Percentiles rank a stretch among this genome's conserved stretches.
phyloP scores from a whole-genome alignment of 2,113 vertebrate genomes.

The Caranx ignobilis region DNA sequence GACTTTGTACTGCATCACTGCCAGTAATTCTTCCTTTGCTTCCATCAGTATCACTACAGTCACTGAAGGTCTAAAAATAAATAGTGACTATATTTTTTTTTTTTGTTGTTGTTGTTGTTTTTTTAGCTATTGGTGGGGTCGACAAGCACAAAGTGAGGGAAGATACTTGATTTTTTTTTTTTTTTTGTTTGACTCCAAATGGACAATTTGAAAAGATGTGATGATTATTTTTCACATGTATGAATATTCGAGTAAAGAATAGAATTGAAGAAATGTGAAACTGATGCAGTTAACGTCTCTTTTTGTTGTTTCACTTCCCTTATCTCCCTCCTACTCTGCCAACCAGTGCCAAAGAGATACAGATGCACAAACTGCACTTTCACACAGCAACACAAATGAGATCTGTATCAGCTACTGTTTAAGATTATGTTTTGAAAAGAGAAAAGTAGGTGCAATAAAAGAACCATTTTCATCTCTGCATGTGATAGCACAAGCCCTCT shows the following conservation, averaged over 20 bases:
- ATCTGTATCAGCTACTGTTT: slow-evolving; percentile 21
- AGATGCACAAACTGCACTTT: not conserved
- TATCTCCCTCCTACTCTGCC: not conserved
- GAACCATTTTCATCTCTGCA: slow-evolving; percentile 37
- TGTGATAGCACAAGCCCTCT: slow-evolving; percentile 30
- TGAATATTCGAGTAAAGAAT: not conserved
- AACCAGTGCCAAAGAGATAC: not conserved
- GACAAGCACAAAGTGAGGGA: not conserved
- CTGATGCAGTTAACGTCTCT: not conserved
- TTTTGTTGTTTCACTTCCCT: not conserved
- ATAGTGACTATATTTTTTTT: not conserved
- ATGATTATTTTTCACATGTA: not conserved
- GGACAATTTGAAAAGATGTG: not conserved
- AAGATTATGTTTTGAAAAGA: slow-evolving; percentile 17
- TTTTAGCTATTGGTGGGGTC: not conserved
- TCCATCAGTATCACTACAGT: too few relatives aligned
- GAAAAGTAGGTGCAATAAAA: slow-evolving; percentile 24
- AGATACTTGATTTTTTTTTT: too few relatives aligned
- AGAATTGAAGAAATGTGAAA: not conserved
- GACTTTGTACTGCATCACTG: too few relatives aligned
- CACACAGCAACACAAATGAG: not conserved
- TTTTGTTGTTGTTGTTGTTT: too few relatives aligned
- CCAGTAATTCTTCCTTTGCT: too few relatives aligned
- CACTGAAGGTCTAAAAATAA: too few relatives aligned
- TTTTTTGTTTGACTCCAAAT: not conserved